Base-by-base conservation (phyloP, 2,113 vertebrate species). In the Marcusenius ussheri region DNA sequence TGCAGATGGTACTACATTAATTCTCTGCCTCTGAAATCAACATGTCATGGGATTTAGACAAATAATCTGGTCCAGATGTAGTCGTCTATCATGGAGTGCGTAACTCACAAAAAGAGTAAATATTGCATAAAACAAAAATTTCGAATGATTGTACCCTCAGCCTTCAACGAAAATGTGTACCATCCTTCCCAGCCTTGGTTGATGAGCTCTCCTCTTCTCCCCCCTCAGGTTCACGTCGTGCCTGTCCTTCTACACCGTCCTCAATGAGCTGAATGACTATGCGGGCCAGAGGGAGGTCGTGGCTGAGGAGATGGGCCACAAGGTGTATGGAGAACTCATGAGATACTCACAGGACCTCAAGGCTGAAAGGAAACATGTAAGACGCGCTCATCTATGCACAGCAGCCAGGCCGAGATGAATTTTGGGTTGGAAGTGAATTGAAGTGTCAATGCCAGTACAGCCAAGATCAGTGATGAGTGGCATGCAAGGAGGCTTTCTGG, bases 231-330 rank as follows among this genome's bases (percentile, higher is more conserved):
- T 99, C 94, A 98, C 98, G 3, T 97, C 98, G 0, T 99, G 98
- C 92, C 90, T 98, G 93, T 98, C 98, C 24, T 99, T 99, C 95
- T 98, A 97, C 96, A 96, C 97, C 93, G 97, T 99, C 92, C 97
- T 99, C 91, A 99, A 98, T 0, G 98, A 99, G 91, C 90, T 99
- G 93, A 99, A 98, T 91, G 98, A 99, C 96, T 99, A 98, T 87
- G 98, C 98, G 0, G 98, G 98, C 93, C 98, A 99, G 91, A 96
- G 98, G 93, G 98, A 99, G 96, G 97, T 99, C 70, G 98, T 99
- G 93, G 98, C 98, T 11, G 98, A 99, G 95, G 98, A 99, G 95
- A 97, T 99, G 97, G 97, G 96, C 19, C 97, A 99, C 93, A 96
- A 96, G 95, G 98, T 99, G 45, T 99, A 98, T 5, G 97, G 97